Conservation (phyloP, 2,797 vertebrate genomes). For the Meriones psammophilus region DNA sequence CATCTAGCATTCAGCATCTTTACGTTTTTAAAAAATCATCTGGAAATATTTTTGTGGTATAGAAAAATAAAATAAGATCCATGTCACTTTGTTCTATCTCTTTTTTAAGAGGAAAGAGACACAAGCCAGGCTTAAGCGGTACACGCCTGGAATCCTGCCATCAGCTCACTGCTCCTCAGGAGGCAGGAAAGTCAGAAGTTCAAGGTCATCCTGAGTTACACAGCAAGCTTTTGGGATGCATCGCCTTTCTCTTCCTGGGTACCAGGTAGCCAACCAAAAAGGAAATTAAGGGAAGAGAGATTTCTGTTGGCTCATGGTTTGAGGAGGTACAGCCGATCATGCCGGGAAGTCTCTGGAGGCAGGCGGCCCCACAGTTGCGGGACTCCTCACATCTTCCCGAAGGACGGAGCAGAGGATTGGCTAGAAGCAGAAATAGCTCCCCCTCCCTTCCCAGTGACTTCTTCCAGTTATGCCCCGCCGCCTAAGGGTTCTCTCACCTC, state of each 20-base stretch:
- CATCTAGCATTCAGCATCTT: rapidly evolving
- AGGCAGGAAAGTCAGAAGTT: not conserved
- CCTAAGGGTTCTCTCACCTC: not conserved
- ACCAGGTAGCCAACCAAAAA: not conserved
- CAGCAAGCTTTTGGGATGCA: not conserved
- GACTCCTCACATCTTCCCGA: not conserved
- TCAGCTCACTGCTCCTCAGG: not conserved
- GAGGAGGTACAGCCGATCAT: too few relatives aligned
- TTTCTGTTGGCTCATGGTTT: not conserved
- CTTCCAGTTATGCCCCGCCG: too few relatives aligned
- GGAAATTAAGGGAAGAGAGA: not conserved
- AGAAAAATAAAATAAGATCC: conserved; percentile 7
- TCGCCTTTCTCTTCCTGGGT: not conserved
- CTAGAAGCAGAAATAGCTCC: not conserved
- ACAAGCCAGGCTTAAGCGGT: not conserved
- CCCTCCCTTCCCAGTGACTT: not conserved
- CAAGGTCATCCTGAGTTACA: not conserved
- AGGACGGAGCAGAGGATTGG: not conserved
- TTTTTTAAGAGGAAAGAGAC: conserved; percentile 12
- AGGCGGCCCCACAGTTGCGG: not conserved
- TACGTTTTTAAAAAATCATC: not conserved
- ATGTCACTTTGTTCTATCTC: conserved; percentile 4
- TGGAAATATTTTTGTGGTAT: conserved; percentile 59
- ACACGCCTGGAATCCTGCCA: not conserved
- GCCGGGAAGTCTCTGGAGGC: not conserved